A percentile compares a stretch with the other conserved stretches of the same genome.
These are phyloP conservation scores for Chaetura pelagica DNA, from an alignment of 2,113 vertebrate genomes.

Conservation along the genomic window DNA sequence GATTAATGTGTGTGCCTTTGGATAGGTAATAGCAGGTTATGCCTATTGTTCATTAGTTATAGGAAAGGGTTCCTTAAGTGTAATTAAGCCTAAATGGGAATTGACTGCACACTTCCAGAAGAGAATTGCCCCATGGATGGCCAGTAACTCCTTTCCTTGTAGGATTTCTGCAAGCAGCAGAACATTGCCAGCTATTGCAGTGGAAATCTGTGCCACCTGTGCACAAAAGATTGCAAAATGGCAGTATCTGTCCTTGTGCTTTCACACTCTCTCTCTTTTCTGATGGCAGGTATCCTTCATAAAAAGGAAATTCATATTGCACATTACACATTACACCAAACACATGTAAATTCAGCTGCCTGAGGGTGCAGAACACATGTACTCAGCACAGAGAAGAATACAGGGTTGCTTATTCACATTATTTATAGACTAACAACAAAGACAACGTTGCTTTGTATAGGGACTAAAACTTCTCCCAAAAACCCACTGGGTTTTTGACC, in stretches of 20 bases:
- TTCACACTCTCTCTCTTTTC: neutral
- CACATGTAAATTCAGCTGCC: slow-evolving; percentile 7
- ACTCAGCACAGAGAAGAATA: neutral
- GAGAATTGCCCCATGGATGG: slow-evolving; percentile 25
- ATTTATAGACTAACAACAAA: neutral
- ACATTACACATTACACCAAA: slow-evolving; percentile 8
- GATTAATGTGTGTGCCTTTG: slow-evolving; percentile 52
- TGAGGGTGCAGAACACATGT: neutral
- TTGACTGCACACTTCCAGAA: slow-evolving; percentile 45
- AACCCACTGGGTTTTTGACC: neutral
- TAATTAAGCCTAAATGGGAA: slow-evolving; percentile 67
- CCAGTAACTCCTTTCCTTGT: slow-evolving; percentile 21
- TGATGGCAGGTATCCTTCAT: slow-evolving; percentile 18
- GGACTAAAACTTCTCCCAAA: neutral
- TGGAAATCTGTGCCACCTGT: slow-evolving; percentile 1
- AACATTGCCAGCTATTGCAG: neutral
- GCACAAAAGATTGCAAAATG: neutral
- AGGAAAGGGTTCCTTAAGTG: slow-evolving; percentile 58
- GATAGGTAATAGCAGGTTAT: slow-evolving; percentile 59
- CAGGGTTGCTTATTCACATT: neutral
- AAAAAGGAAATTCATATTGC: neutral
- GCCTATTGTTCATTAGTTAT: slow-evolving; percentile 67
- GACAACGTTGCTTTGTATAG: neutral
- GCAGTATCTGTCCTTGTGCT: neutral
- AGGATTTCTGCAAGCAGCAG: slow-evolving; percentile 12